Evolutionary conservation across 2,113 vertebrate genomes (phyloP), one percentile per base, ranked within the genome.

Genomic region (Campylomormyrus tamandua): DNA sequence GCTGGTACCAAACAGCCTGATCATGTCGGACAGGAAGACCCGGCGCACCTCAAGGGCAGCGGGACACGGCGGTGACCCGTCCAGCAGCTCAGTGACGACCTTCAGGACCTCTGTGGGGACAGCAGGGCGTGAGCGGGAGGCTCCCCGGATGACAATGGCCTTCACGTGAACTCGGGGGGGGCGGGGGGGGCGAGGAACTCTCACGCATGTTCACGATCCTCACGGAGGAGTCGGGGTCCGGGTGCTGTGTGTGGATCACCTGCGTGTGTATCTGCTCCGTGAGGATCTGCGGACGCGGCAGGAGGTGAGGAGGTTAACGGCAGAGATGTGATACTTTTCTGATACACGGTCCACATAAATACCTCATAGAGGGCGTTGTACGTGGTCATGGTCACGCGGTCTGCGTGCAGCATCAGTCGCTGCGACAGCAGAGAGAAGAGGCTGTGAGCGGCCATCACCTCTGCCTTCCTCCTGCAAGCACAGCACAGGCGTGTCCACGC

Each of bases 301-400:
- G 93, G 49, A 48, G 87, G 62, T 13, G 6, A 50, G 27, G 24
- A n/a, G 56, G 17, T 19, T 3, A 56, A 2, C 53, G 7, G 53
- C 53, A 21, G 19, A 11, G 58, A 11, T 27, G 58, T 27, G 24
- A 27, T 19, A 27, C 2, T 10, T 66, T 3, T 3, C 9, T 66
- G 8, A 66, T 27, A n/a, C n/a, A 0, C n/a, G 58, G 8, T 27
- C 24, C 58, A 27, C 24, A 15, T 66, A 66, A 27, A 66, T 95
- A 99, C 98, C 98, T 99, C 98, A 93, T 98, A 99, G 0, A 99
- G 96, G 90, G 97, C 97, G 88, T 99, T 99, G 93, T 99, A 99
- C 19, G 97, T 98, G 88, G 98, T 99, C 97, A 99, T 97, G 90
- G 97, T 96, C 95, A 99, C 96, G 93, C 97, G 94, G 93, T 91